Conservation (phyloP, 2,888 invertebrate genomes). For the Heliconius aoede region DNA sequence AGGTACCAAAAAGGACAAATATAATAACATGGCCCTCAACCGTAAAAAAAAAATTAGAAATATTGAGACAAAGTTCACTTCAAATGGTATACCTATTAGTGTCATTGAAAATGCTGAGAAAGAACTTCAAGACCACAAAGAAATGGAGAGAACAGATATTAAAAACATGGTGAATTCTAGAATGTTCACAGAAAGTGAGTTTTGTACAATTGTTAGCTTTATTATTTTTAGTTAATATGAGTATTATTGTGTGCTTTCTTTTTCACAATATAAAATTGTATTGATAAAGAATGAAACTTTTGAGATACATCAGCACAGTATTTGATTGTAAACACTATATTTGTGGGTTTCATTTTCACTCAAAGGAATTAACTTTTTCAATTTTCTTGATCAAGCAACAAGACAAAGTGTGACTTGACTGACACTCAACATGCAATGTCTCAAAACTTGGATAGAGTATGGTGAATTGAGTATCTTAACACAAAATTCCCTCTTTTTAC, state of each 20-base stretch:
- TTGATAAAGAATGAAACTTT: neutral
- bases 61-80: constrained; percentile 61
- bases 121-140: constrained; percentile 56
- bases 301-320: neutral
- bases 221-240: neutral
- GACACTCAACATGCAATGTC: no score
- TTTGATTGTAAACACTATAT: neutral
- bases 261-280: neutral
- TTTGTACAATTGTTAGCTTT: neutral
- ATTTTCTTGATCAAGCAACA: no score
- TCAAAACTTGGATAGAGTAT: no score
- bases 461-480: no score
- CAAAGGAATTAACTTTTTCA: no score
- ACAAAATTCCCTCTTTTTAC: no score
- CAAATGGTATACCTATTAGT: constrained; percentile 60
- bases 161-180: constrained; percentile 63
- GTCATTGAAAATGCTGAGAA: constrained; percentile 59
- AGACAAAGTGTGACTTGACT: no score
- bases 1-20: constrained; percentile 57
- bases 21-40: constrained; percentile 61
- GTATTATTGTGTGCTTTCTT: neutral
- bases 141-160: constrained; percentile 63
- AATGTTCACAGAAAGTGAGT: constrained; percentile 59
- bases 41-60: constrained; percentile 57
- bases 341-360: no score